Conservation (phyloP, 2,888 invertebrate species). For the Pyrrhia umbra region DNA sequence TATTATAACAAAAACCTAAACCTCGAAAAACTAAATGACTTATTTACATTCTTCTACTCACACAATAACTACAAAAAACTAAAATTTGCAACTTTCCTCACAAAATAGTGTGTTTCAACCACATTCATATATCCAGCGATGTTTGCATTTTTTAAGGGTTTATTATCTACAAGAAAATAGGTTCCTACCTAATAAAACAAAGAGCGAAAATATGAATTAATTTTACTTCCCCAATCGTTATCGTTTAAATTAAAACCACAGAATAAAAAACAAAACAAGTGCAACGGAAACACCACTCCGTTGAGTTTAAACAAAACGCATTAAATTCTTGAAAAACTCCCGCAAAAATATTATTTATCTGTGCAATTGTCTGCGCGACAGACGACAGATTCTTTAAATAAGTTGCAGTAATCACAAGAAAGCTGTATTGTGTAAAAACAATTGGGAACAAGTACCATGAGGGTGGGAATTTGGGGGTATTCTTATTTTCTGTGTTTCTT, state of each 20-base stretch:
- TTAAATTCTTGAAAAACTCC: slow-evolving; percentile 63
- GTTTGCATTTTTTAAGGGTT: too few relatives aligned
- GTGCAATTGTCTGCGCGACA: slow-evolving; percentile 67
- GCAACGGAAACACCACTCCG: slow-evolving; percentile 66
- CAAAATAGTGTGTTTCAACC: too few relatives aligned
- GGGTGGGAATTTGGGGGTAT: slow-evolving; percentile 3
- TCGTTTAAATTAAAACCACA: slow-evolving; percentile 39
- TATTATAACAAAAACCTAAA: too few relatives aligned
- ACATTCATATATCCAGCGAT: too few relatives aligned
- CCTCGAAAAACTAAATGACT: too few relatives aligned
- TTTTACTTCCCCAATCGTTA: slow-evolving; percentile 13
- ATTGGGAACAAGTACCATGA: slow-evolving; percentile 1
- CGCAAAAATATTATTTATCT: slow-evolving; percentile 66
- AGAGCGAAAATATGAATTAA: slow-evolving; percentile 30
- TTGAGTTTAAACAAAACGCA: slow-evolving; percentile 65
- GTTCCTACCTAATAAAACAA: slow-evolving; percentile 5
- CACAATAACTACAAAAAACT: too few relatives aligned
- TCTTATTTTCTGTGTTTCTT: neutral
- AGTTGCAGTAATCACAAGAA: slow-evolving; percentile 62
- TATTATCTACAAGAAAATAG: slow-evolving; percentile 8
- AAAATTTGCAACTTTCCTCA: too few relatives aligned
- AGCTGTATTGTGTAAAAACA: slow-evolving; percentile 25
- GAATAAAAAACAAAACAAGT: slow-evolving; percentile 53
- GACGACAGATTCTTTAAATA: slow-evolving; percentile 66
- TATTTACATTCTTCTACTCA: too few relatives aligned